Base-by-base conservation (phyloP, 2,888 invertebrate species). In the Cistogaster globosa region DNA sequence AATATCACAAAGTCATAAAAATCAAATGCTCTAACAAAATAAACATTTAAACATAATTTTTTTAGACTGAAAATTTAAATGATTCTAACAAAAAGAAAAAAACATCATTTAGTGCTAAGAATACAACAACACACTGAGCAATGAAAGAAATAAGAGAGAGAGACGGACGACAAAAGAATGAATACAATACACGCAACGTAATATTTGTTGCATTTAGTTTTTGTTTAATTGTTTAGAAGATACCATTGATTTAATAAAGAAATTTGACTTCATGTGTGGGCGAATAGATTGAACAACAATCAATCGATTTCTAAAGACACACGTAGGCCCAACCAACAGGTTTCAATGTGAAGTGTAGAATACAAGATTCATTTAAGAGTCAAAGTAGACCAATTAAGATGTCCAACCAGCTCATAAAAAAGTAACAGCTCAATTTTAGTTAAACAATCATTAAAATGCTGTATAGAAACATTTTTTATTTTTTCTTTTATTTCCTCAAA, bases 311-410 rank as follows among this genome's bases (percentile, higher is more conserved):
- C 51, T 57, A 32, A 11, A 51, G 18, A 55, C 53, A 38, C 51
- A 74, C 80, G 42, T 65, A 65, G 60, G 11, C 65, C 18, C 32
- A 71, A 14, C n/a, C 58, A 67, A 45, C 32, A 45, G 20, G 74
- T 68, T 74, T 36, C 58, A n/a, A 14, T 57, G 12, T 74, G 55
- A 81, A 81, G 81, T 75, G 74, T 68, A 55, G 22, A 71, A 71
- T 20, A 71, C 48, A 45, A 69, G 14, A 71, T 65, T 48, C 62
- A 57, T 77, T 83, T 58, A 85, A 83, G 86, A 84, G 82, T 86
- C 86, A 80, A 84, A 86, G 77, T 86, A 83, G 67, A 87, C 84
- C 88, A 87, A 88, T 88, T 88, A 88, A 88, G 84, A 87, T 87
- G 87, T 87, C 86, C 80, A 77, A 86, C 55, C 67, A 78, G 65